phyloP scores from a whole-genome alignment of 1,140 invertebrate genomes.

The Spodoptera frugiperda region DNA sequence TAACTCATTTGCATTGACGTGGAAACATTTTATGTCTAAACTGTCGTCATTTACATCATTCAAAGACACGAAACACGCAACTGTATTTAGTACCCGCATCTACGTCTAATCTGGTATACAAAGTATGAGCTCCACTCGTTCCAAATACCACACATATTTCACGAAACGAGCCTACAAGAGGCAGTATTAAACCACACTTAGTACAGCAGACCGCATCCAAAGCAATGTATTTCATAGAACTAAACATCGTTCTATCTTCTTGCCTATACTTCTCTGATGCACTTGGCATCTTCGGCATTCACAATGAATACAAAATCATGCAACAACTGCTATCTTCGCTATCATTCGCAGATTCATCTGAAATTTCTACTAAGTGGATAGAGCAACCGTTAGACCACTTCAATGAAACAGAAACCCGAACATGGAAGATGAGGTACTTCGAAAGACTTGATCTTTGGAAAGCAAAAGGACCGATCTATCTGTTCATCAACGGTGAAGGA shows the following conservation, averaged over 20 bases:
- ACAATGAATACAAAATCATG: conserved; percentile 58
- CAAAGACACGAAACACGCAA: too few species aligned
- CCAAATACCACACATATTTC: conserved; percentile 16
- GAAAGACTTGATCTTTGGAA: conserved; percentile 65
- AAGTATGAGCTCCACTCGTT: conserved; percentile 13
- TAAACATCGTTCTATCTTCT: conserved; percentile 39
- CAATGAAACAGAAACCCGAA: conserved; percentile 59
- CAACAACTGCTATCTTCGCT: conserved; percentile 57
- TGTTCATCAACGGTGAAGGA: conserved; percentile 88
- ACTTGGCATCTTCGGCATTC: conserved; percentile 51
- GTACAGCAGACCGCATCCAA: too few species aligned
- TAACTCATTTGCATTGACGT: too few species aligned
- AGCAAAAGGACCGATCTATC: conserved; percentile 87
- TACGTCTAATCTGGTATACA: not conserved
- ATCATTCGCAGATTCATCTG: conserved; percentile 1
- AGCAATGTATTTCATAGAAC: conserved; percentile 33
- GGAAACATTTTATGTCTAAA: too few species aligned
- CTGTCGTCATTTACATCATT: too few species aligned
- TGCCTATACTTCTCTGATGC: conserved; percentile 31
- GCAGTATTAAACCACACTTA: not conserved
- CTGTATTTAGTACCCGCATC: conserved; percentile 38
- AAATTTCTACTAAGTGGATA: conserved; percentile 62
- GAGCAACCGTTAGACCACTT: conserved; percentile 75
- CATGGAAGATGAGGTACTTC: conserved; percentile 77
- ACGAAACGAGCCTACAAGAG: not conserved